Base-by-base conservation (phyloP, 53 echinoderm and acorn worm genomes). In the Astropecten irregularis region DNA sequence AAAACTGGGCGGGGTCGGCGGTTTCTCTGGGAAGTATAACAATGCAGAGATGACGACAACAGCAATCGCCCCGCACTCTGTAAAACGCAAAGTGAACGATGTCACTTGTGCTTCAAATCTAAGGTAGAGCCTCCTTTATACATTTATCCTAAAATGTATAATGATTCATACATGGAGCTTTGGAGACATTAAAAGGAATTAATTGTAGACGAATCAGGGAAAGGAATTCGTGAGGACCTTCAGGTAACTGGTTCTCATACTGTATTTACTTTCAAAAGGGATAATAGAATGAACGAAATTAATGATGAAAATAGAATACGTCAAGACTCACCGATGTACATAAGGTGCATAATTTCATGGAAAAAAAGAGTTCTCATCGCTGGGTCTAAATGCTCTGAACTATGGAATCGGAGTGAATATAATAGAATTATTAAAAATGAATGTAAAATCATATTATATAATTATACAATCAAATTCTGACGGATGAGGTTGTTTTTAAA, bases 281-380 rank as follows among this genome's bases (percentile, higher is more conserved):
- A 46, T 9, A 46, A 9, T 9, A 46, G 8, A 46, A 46, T 9
- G 62, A 62, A 18, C 0, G 2, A 11, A 10, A 30, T 27, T 18
- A 62, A 62, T 33, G 62, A 31, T 2, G n/a, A 38, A 13, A 14
- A 22, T 18, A 31, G 11, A 11, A 7, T 66, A 7, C 32, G 13
- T 2, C 14, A 46, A 4, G 2, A 84, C 95, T 77, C 79, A 95
- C 95, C 95, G 39, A 95, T 83, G 32, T 92, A 92, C 89, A 95
- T 86, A 0, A 95, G 85, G 2, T 48, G 7, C 58, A 77, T 82
- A 4, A 95, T 95, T 71, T 92, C 89, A 36, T 64, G 16, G 21
- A 91, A 69, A 57, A 82, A 91, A 16, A 73, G 67, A 2, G 44
- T 40, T 21, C 25, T 36, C 40, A 9, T 32, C 22, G 32, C 27